Base-by-base conservation (phyloP, 2,113 vertebrate species). In the Nestor notabilis region DNA sequence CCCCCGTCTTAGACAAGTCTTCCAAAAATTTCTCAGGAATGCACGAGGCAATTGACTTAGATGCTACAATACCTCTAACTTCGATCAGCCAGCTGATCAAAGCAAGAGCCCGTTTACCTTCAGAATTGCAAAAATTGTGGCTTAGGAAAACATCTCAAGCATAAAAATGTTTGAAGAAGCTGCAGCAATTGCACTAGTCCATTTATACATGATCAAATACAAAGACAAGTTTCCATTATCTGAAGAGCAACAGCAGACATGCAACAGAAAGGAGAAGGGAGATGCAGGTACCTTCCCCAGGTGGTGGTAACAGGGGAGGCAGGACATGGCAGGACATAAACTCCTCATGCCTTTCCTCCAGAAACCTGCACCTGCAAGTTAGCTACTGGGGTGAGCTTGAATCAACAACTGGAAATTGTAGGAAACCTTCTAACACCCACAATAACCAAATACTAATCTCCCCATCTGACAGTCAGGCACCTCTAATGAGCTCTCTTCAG, bases 151-250 rank as follows among this genome's bases (percentile, higher is more conserved):
- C 1, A 49, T 24, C 7, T 63, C 60, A 64, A 58, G 27, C 10
- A 27, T 3, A 31, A 68, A 68, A 89, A 52, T 4, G 29, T 9
- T 55, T 50, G 21, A 81, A 58, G 33, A 20, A 90, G 13, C 5
- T 41, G 12, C 35, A 87, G 17, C 6, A 74, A 29, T 66, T 75
- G 18, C 16, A 24, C 4, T 33, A 33, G 33, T 29, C 17, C 5
- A 2, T n/a, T 82, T 63, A 47, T 14, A 43, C 1, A 1, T 0
- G 2, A 9, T 41, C 66, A 65, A 86, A 80, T 2, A 7, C 23
- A 58, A 93, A 88, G 1, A 69, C 2, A 49, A 44, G 4, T 11
- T 49, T 43, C 44, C 13, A 23, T 83, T 76, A 24, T 25, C 83
- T 2, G 4, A 21, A 69, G 2, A 64, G 16, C 24, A 92, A 33